Base-by-base conservation (phyloP, 2,113 vertebrate genomes). In the Spea multiplicata region DNA sequence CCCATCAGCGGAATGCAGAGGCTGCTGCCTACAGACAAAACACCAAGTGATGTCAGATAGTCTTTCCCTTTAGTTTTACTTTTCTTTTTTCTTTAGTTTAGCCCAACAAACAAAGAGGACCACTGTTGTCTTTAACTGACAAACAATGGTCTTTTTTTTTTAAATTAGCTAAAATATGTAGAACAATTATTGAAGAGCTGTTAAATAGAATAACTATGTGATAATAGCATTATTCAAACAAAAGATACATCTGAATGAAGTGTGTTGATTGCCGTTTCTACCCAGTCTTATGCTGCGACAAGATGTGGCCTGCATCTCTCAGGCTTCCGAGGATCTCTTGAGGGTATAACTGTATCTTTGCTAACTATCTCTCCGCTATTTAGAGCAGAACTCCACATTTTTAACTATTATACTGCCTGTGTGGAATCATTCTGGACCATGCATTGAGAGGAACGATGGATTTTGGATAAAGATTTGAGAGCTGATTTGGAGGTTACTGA, bases 261-360 rank as follows among this genome's bases (percentile, higher is more conserved):
- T 78, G 9, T 62, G 47, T 53, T 30, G 16, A 62, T 72, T 72
- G 48, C 49, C 44, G 45, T 72, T 66, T 72, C 44, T 72, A 48
- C 69, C 76, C 5, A 47, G 48, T 66, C 13, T 45, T 65, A 8
- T 71, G 61, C 48, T 78, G 46, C 64, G 67, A 71, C 76, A 66
- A 71, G 68, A 71, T 57, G 46, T 78, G 62, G 72, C 48, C 76
- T 66, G 69, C 30, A 65, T 66, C 30, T 71, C 46, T 71, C 61
- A 53, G 30, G 59, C 59, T 53, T 8, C 30, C 30, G n/a, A 66
- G 64, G 30, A 78, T 78, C 68, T 71, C 68, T 78, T 65, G 64
- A 78, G 76, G 76, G 76, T 50, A 64, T 72, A 59, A 69, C 49
- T 49, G 45, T 72, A 78, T 72, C 76, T 78, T 30, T 78, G 76